Conservation (phyloP, 2,888 invertebrate species). For the Platycheirus rosarum region DNA sequence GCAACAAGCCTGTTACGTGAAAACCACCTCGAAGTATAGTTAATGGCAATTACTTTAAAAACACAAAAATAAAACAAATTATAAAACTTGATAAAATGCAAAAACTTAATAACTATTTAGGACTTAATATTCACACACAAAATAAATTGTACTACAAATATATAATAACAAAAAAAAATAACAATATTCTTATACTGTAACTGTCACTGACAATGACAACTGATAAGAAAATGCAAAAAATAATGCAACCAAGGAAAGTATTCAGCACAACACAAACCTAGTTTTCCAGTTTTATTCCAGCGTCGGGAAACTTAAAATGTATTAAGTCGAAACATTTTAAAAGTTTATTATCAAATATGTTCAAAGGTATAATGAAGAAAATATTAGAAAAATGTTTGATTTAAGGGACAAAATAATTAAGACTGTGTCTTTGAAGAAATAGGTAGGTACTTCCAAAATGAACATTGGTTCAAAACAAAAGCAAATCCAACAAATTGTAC, state of each 20-base stretch:
- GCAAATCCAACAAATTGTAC: too few species aligned
- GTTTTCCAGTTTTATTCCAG: background rate
- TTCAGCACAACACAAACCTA: background rate
- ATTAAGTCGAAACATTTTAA: too few species aligned
- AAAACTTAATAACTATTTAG: background rate
- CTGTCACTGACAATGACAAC: conserved; percentile 2
- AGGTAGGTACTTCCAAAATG: too few species aligned
- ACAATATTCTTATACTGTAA: conserved; percentile 4
- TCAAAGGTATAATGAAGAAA: too few species aligned
- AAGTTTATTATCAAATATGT: too few species aligned
- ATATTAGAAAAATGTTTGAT: too few species aligned
- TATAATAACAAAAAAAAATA: background rate
- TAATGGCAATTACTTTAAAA: background rate
- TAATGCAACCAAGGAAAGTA: background rate
- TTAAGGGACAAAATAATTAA: too few species aligned
- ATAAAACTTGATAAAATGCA: background rate
- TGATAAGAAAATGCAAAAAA: conserved; percentile 1
- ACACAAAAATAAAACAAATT: background rate
- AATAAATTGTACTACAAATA: background rate
- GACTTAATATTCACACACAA: conserved; percentile 21
- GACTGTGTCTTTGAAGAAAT: too few species aligned
- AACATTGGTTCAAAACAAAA: too few species aligned
- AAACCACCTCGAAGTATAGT: too few species aligned
- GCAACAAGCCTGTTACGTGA: background rate
- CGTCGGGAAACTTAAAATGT: too few species aligned